Evolutionary conservation across 2,113 vertebrate species (phyloP).

Genomic region (Oceanodroma tethys): DNA sequence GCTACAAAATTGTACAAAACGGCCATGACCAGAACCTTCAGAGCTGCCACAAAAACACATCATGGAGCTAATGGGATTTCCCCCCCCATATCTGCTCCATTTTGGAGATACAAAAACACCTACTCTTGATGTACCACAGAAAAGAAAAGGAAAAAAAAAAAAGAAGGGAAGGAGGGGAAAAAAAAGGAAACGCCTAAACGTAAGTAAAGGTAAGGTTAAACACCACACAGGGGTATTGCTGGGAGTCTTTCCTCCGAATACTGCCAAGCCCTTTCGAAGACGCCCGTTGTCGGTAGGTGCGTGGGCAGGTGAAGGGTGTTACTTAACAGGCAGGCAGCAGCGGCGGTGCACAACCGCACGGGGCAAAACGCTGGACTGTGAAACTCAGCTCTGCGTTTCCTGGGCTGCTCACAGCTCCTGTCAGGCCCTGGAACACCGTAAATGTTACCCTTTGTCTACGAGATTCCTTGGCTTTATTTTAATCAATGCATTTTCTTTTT

Average conservation of each 20-base stretch:
- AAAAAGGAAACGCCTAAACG: neutral
- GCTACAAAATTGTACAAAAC: neutral
- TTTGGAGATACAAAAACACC: neutral
- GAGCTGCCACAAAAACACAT: neutral
- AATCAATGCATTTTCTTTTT: conserved; percentile 15
- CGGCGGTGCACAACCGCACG: conserved; percentile 9
- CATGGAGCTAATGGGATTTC: neutral
- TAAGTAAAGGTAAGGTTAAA: conserved; percentile 36
- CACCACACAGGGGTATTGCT: conserved; percentile 5
- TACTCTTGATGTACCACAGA: neutral
- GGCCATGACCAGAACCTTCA: neutral
- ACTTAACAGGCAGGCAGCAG: conserved; percentile 46
- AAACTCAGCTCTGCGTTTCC: conserved; percentile 28
- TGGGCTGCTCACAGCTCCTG: neutral
- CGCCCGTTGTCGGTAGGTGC: conserved; percentile 49
- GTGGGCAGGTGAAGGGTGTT: conserved; percentile 54
- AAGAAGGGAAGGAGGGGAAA: fast-evolving
- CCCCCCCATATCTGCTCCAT: neutral
- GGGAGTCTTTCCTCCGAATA: conserved; percentile 35
- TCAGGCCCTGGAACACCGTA: neutral
- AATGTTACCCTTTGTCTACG: conserved; percentile 27
- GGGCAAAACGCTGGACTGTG: neutral
- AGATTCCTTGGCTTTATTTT: conserved; percentile 18
- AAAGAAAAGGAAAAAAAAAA: neutral
- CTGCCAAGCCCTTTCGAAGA: conserved; percentile 55